Percentiles rank a stretch among this genome's conserved stretches.
Evolutionary conservation across 2,888 invertebrate species (phyloP).

Genomic region (Stenotaenia linearis): DNA sequence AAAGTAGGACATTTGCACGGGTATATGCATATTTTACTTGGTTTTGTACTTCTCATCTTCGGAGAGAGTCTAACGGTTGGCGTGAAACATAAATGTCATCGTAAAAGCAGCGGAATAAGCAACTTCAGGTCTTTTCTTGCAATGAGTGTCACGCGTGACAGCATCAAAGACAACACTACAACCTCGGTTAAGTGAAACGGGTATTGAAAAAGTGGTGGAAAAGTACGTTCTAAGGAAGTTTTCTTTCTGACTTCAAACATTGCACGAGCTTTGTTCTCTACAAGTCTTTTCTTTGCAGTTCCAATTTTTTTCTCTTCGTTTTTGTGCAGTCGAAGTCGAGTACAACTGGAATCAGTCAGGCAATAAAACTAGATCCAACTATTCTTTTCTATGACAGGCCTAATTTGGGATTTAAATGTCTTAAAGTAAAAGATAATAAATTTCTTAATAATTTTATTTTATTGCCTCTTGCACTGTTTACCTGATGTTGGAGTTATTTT

Average conservation of each 20-base stretch:
- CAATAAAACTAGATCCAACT: too few species aligned
- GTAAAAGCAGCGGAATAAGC: not conserved
- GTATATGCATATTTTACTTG: not conserved
- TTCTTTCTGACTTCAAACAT: not conserved
- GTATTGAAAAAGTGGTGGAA: not conserved
- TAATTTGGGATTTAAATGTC: too few species aligned
- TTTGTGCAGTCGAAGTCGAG: not conserved
- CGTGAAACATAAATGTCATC: not conserved
- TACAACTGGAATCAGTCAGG: not conserved
- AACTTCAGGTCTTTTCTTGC: not conserved
- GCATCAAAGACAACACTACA: not conserved
- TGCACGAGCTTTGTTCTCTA: not conserved
- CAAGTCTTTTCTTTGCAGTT: not conserved
- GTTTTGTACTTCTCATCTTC: not conserved
- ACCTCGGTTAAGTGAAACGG: not conserved
- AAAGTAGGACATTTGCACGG: not conserved
- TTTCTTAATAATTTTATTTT: too few species aligned
- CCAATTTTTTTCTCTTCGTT: not conserved
- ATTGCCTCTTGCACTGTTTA: too few species aligned
- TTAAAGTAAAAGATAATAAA: too few species aligned
- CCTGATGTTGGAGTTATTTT: too few species aligned
- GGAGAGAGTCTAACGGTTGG: not conserved
- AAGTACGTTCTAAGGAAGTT: not conserved
- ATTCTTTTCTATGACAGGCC: too few species aligned
- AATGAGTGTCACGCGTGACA: not conserved